Base-by-base conservation (phyloP, 2,888 invertebrate species). In the Galerucella calmariensis region DNA sequence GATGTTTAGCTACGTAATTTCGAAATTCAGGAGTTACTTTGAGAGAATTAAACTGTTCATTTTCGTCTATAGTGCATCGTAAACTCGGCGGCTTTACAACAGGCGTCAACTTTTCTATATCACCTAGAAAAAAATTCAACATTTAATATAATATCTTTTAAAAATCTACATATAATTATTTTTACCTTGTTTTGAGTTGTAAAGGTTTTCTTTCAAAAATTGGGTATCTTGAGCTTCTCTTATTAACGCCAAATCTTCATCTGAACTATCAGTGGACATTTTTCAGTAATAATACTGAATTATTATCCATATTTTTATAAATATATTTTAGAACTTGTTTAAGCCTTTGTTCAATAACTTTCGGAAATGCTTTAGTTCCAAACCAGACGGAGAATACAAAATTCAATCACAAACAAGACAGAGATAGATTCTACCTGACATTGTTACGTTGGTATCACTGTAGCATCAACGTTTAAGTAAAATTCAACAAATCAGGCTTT, bases 31-130 rank as follows among this genome's bases (percentile, higher is more conserved):
- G 87, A 4, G 90, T 90, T 1, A 90, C 89, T 80, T 88, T 81
- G n/a, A 85, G 88, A 0, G 89, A 86, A 83, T 90, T 90, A 80
- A 90, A 90, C 78, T 90, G 90, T 77, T 90, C 90, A 56, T 88
- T 87, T 10, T 90, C 85, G 76, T 86, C 87, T 41, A 77, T 77
- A 6, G 69, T 56, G 35, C 74, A 79, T 61, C 86, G 77, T 71
- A 84, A 73, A 4, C 85, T 85, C 41, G 82, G 81, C 14, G 48
- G 69, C 46, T 73, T 53, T 27, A 56, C 20, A 16, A 9, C 2
- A 56, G 56, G 56, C 20, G 67, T 56, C 58, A 16, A 6, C 6
- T 48, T 70, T 63, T 61, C 73, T 62, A 73, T 76, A 58, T 2
- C 63, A 63, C 41, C 58, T 58, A 73, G 70, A 76, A 72, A 44